Base-by-base conservation (phyloP, 2,113 vertebrate genomes). In the Rafetus swinhoei region DNA sequence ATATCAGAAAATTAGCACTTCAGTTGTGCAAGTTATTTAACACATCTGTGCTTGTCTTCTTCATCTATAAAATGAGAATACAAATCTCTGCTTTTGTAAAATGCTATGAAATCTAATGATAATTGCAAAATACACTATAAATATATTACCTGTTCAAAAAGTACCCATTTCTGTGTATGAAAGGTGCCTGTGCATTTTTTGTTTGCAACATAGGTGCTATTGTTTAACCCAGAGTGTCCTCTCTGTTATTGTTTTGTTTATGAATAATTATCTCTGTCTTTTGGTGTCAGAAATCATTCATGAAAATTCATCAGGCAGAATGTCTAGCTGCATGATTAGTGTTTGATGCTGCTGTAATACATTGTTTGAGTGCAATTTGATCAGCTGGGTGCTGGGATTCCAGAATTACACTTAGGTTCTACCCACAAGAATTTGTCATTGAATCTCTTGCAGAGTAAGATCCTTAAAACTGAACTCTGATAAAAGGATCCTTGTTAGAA, bases 361-460 rank as follows among this genome's bases (percentile, higher is more conserved):
- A 0, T 0, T 24, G 9, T 80, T 77, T 21, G 32, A 69, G 27
- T 76, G 16, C 4, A 56, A 56, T 82, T 52, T 45, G 55, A 29
- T 53, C 81, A 59, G 32, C 50, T 62, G 59, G 59, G 59, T 50
- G 1, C 2, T 79, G 56, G 9, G 82, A n/a, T 1, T 16, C 24
- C n/a, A 54, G 83, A 84, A 14, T 52, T 95, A 56, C n/a, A 60
- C n/a, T 69, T 56, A 18, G 56, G 18, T 59, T 92, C 45, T 21
- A 60, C 27, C 69, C 59, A 50, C 50, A 69, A 62, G 60, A 85
- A 0, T 0, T 1, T 56, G 45, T 25, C 81, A 90, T 57, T 88
- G n/a, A 25, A 22, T 52, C 12, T 60, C 55, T 86, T 84, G 45
- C 29, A 81, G 87, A 92, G 76, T n/a, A 29, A 1, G 1, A 39